Evolutionary conservation across 2,888 invertebrate genomes (phyloP).

Genomic region (Aproaerema taeniolella): DNA sequence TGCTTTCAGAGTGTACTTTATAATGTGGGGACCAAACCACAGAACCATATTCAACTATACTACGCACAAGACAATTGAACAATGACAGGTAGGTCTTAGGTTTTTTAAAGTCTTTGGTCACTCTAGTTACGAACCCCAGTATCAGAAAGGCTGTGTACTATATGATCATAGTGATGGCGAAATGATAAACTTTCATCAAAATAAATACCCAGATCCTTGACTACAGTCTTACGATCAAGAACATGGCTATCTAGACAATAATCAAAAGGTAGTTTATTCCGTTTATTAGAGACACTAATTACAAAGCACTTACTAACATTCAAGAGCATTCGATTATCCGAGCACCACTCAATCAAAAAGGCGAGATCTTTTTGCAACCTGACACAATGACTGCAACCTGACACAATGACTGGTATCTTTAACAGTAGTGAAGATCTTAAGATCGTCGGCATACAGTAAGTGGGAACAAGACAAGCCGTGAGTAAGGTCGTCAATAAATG

Average conservation of each 20-base stretch:
- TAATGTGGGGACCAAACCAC: neutral
- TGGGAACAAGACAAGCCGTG: neutral
- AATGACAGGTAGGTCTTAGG: neutral
- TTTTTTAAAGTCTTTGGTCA: slow-evolving; percentile 1
- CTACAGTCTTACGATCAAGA: neutral
- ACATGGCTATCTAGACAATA: neutral
- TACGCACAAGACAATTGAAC: neutral
- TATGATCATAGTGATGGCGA: neutral
- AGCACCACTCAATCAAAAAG: neutral
- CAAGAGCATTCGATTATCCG: neutral
- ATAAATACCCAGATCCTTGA: neutral
- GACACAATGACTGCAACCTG: neutral
- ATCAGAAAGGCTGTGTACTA: neutral
- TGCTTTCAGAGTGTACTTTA: neutral
- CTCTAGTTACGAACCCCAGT: neutral
- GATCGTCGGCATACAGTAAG: slow-evolving; percentile 2
- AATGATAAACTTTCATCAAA: slow-evolving; percentile 3
- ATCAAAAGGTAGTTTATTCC: neutral
- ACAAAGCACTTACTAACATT: slow-evolving; percentile 6
- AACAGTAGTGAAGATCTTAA: neutral
- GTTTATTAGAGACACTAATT: neutral
- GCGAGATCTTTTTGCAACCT: neutral
- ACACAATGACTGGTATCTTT: neutral
- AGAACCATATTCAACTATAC: slow-evolving; percentile 3
- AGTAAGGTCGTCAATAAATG: neutral